Evolutionary conservation across 1,140 invertebrate genomes (phyloP).

Genomic region (Drosophila punjabiensis): DNA sequence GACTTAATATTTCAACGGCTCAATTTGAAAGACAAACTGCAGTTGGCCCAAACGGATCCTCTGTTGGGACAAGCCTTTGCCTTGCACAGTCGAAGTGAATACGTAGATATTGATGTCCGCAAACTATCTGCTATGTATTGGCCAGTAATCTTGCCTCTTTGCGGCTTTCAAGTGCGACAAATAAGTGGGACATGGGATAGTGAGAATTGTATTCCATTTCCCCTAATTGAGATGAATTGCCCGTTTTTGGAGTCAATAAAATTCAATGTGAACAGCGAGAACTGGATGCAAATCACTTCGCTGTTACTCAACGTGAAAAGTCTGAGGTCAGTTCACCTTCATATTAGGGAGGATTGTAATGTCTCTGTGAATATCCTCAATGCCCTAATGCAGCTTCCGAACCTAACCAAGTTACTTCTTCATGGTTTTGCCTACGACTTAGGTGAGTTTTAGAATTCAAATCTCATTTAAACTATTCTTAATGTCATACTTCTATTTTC

Average conservation of each 20-base stretch:
- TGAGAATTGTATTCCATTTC: background rate
- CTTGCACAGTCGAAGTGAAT: background rate
- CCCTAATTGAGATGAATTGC: background rate
- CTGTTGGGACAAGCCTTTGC: background rate
- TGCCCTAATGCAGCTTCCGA: background rate
- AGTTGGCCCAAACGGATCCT: conserved; percentile 1
- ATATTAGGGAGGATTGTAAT: background rate
- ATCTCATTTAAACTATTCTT: background rate
- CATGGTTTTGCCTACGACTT: background rate
- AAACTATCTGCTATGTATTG: background rate
- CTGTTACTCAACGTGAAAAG: background rate
- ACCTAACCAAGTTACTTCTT: background rate
- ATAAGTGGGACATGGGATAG: background rate
- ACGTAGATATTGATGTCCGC: background rate
- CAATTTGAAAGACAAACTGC: background rate
- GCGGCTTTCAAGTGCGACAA: background rate
- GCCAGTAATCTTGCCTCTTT: background rate
- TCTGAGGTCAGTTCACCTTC: conserved; percentile 3
- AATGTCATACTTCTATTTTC: background rate
- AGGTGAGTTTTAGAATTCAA: background rate
- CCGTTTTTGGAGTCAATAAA: background rate
- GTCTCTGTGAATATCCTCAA: background rate
- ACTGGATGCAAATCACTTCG: background rate
- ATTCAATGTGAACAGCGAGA: background rate
- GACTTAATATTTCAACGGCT: conserved; percentile 3